phyloP scores from a whole-genome alignment of 2,888 invertebrate species.

The Halictus ligatus region DNA sequence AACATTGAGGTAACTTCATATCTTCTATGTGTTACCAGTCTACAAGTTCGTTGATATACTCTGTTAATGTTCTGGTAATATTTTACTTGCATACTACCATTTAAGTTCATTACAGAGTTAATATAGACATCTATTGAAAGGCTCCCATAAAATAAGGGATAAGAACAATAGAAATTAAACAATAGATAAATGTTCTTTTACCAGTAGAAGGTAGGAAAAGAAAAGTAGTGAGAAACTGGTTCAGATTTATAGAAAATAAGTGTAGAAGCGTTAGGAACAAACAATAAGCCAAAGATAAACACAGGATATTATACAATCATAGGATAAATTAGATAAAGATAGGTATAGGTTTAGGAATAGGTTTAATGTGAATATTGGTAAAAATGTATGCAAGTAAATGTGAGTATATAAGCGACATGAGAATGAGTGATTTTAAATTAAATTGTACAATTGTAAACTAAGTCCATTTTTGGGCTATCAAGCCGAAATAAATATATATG shows the following conservation, averaged over 20 bases:
- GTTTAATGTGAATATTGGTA: not conserved
- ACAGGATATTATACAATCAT: too few species aligned
- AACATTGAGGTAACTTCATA: slow-evolving; percentile 73
- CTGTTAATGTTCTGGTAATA: slow-evolving; percentile 50
- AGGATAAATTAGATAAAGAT: not conserved
- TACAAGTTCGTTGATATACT: slow-evolving; percentile 76
- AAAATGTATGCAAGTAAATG: not conserved
- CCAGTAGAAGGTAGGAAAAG: too few species aligned
- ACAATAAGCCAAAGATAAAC: too few species aligned
- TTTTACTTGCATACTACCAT: slow-evolving; percentile 10
- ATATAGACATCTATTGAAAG: not conserved
- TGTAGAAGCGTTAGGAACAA: too few species aligned
- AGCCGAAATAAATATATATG: too few species aligned
- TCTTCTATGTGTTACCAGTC: slow-evolving; percentile 75
- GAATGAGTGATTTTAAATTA: too few species aligned
- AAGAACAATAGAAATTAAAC: too few species aligned
- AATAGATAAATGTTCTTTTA: too few species aligned
- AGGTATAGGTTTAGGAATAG: not conserved
- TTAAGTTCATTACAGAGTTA: slow-evolving; percentile 43
- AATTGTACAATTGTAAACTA: not conserved
- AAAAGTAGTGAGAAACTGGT: too few species aligned
- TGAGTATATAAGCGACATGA: not conserved
- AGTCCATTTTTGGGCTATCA: too few species aligned
- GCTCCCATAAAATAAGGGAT: not conserved
- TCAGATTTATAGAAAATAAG: too few species aligned